Base-by-base conservation (phyloP, 2,888 invertebrate species). In the Noctua pronuba region DNA sequence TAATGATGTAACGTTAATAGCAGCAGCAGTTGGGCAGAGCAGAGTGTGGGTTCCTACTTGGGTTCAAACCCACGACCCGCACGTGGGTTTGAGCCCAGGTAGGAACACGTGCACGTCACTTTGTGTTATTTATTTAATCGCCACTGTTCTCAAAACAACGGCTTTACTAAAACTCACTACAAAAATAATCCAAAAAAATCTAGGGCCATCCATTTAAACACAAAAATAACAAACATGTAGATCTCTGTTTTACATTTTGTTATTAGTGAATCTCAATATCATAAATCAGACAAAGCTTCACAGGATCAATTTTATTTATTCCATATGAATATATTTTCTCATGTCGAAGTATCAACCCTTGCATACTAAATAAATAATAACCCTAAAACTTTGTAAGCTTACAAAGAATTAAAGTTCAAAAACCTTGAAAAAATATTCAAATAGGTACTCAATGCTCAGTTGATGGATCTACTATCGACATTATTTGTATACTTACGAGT, bases 301-400 rank as follows among this genome's bases (percentile, higher is more conserved):
- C 44, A 28, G 41, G 7, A 21, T 46, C 31, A 28, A 65, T 65
- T 24, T 46, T 16, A 24, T 73, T 73, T 68, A 3, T 55, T 58
- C 10, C 21, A 68, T 3, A 65, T 41, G 52, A 79, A 79, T 79
- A 64, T n/a, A 66, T 49, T 44, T 73, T 60, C 1, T 70, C 35
- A 21, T 21, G 11, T 31, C 31, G 1, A 1, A 38, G 1, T 28
- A 24, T 10, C 24, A 46, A 41, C 77, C 3, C n/a, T 52, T 49
- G 67, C 52, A 44, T 31, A 73, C 3, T 41, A 46, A 46, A 62
- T 55, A 46, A 62, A 70, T 66, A 80, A 55, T 8, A 70, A 31
- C 70, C 65, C 18, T 35, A 46, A 66, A 52, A 44, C 28, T 70
- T 74, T 38, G 21, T n/a, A 24, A 28, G 11, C 11, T 41, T n/a